Percentiles rank a stretch among this genome's conserved stretches.
Evolutionary conservation across 64 coral and sea anemone species (phyloP).

Genomic region (Pachyseris speciosa): DNA sequence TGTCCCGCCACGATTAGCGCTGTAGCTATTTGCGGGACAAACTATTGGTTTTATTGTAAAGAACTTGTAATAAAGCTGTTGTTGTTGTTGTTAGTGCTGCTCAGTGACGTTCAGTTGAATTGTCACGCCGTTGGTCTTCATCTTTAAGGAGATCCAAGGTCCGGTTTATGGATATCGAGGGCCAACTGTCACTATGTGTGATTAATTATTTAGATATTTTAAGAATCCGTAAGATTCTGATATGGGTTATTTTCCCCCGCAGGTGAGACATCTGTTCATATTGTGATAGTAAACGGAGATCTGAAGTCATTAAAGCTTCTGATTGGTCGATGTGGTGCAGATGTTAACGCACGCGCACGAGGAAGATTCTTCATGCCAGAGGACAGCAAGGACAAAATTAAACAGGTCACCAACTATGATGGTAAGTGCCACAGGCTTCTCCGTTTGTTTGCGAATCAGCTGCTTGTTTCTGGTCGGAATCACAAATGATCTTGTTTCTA

Average conservation of each 20-base stretch:
- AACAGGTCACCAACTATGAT: conserved; percentile 63
- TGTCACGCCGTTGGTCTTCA: no score
- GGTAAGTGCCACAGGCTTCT: conserved; percentile 23
- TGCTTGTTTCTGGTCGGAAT: background rate
- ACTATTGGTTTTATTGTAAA: no score
- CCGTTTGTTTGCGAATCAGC: background rate
- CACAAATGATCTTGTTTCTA: background rate
- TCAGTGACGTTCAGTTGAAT: no score
- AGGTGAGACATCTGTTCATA: conserved; percentile 87
- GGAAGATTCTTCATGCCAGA: conserved; percentile 88
- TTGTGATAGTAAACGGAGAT: conserved; percentile 82
- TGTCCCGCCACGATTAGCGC: no score
- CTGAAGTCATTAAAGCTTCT: conserved; percentile 69
- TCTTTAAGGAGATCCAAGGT: no score
- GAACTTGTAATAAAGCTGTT: no score
- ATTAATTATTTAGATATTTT: background rate
- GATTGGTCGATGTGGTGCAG: conserved; percentile 42
- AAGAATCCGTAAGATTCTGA: background rate
- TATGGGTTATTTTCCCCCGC: background rate
- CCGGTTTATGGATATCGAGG: no score
- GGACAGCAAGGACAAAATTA: conserved; percentile 70
- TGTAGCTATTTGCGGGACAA: no score
- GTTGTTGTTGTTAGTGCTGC: no score
- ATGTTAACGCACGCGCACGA: conserved; percentile 72
- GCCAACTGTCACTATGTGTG: no score